phyloP scores from a whole-genome alignment of 2,113 vertebrate genomes.

The Tricholaema leucomelas region DNA sequence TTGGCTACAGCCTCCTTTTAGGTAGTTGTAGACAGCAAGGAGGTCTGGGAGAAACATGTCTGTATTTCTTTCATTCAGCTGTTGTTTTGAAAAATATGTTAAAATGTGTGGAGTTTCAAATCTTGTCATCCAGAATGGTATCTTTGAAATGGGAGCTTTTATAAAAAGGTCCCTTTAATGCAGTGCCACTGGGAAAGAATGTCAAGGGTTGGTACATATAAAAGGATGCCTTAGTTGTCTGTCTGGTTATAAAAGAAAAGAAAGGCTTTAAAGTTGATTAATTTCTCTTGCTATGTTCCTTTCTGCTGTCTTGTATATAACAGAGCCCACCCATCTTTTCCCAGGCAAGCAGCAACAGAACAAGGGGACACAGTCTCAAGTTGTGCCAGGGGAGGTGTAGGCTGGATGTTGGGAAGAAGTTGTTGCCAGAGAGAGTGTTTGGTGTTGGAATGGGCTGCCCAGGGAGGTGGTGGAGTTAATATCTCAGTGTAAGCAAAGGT shows the following conservation, averaged over 20 bases:
- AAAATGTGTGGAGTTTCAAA: neutral
- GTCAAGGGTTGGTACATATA: neutral
- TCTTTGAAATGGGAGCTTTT: neutral
- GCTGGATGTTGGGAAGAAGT: too few relatives aligned
- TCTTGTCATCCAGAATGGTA: neutral
- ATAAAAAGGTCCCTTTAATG: neutral
- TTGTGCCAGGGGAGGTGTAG: too few relatives aligned
- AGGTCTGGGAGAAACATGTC: too few relatives aligned
- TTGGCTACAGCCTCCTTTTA: too few relatives aligned
- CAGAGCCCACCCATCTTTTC: too few relatives aligned
- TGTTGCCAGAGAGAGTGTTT: too few relatives aligned
- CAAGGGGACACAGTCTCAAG: too few relatives aligned
- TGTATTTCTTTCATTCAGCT: neutral
- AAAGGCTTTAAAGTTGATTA: neutral
- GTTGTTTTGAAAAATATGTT: neutral
- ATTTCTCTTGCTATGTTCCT: neutral
- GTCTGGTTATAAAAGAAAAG: neutral
- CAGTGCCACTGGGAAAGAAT: neutral
- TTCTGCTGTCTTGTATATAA: neutral
- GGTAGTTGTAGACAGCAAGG: too few relatives aligned
- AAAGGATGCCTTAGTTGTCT: neutral
- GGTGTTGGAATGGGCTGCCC: too few relatives aligned
- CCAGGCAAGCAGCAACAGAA: too few relatives aligned
- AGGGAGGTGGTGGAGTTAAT: too few relatives aligned
- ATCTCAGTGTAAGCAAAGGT: neutral